A percentile compares a stretch with the other conserved stretches of the same genome.
phyloP scores from a whole-genome alignment of 2,888 invertebrate genomes.

The Harpalus rufipes region DNA sequence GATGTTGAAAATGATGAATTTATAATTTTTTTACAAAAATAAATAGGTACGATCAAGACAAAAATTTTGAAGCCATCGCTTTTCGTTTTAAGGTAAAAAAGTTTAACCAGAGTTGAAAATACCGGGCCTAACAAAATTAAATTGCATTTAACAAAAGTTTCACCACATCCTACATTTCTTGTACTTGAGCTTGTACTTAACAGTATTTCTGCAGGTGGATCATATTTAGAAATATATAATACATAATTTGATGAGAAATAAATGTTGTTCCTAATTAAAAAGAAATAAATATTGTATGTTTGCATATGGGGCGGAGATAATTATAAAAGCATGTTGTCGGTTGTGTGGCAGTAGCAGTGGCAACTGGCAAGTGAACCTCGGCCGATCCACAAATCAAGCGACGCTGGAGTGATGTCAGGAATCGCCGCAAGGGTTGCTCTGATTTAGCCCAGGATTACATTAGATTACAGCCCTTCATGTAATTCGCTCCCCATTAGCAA shows the following conservation, averaged over 20 bases:
- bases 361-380: background rate
- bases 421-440: slow-evolving; percentile 46
- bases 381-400: background rate
- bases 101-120: too few species aligned
- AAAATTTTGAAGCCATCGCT: too few species aligned
- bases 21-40: too few species aligned
- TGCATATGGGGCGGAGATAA: slow-evolving; percentile 2
- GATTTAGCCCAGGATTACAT: slow-evolving; percentile 53
- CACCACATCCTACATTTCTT: too few species aligned
- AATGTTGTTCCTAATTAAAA: background rate
- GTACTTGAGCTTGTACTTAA: too few species aligned
- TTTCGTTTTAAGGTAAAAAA: too few species aligned
- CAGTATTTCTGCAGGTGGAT: too few species aligned
- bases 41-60: too few species aligned
- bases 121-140: too few species aligned
- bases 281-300: background rate
- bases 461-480: slow-evolving; percentile 55
- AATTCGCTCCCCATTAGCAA: slow-evolving; percentile 50
- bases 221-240: background rate
- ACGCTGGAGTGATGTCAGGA: slow-evolving; percentile 20
- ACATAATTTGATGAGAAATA: background rate
- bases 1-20: too few species aligned
- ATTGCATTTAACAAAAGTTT: too few species aligned
- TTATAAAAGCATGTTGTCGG: slow-evolving; percentile 12
- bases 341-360: background rate